These are phyloP conservation scores for Balanococcus diminutus DNA, from an alignment of 2,888 invertebrate species.

Conservation along the genomic window DNA sequence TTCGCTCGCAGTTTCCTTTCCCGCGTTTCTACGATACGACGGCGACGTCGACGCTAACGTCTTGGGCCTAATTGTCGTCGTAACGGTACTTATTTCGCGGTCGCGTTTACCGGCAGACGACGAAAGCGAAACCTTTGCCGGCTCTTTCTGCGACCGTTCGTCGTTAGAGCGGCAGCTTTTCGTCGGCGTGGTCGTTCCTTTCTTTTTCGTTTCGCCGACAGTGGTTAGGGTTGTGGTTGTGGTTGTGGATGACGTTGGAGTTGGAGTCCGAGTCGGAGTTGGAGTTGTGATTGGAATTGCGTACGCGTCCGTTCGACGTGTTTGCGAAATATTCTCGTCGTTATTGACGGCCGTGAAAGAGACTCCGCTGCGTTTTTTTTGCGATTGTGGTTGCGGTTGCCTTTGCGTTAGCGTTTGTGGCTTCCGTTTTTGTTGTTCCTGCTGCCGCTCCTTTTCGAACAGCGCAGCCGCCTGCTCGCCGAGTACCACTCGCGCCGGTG, in stretches of 20 bases:
- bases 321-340: too few relatives aligned
- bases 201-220: too few relatives aligned
- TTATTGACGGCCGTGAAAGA: too few relatives aligned
- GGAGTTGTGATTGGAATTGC: too few relatives aligned
- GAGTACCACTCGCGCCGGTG: constrained; percentile 12
- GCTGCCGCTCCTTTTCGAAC: too few relatives aligned
- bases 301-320: too few relatives aligned
- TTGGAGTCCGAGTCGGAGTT: too few relatives aligned
- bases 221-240: neutral
- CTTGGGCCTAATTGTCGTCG: neutral
- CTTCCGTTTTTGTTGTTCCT: too few relatives aligned
- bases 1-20: too few relatives aligned
- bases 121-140: neutral
- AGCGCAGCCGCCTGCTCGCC: neutral
- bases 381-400: neutral
- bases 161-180: neutral
- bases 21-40: too few relatives aligned
- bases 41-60: neutral
- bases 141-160: neutral
- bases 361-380: neutral
- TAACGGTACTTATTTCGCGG: neutral
- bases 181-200: too few relatives aligned
- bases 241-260: neutral
- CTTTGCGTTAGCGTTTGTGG: too few relatives aligned
- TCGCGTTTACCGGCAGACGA: neutral